Percentiles rank a stretch among this genome's conserved stretches.
Conservation (phyloP, 1,140 invertebrate genomes). For the silkworm (Bombyx mori) region ASM3026992v2 NC_085109.1:9532001-9532500, state of each 20-base stretch:
- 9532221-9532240: not conserved
- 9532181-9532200: not conserved
- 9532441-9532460: conserved; percentile 39
- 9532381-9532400: conserved; percentile 35
- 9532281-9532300: not conserved
- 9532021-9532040: conserved; percentile 13
- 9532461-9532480: conserved; percentile 45
- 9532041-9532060: conserved; percentile 55
- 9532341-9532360: conserved; percentile 10
- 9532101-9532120: conserved; percentile 33
- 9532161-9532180: conserved; percentile 28
- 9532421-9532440: conserved; percentile 42
- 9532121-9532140: conserved; percentile 34
- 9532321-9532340: conserved; percentile 21
- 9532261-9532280: not conserved
- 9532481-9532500: conserved; percentile 40
- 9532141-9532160: conserved; percentile 24
- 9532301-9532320: not conserved
- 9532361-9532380: conserved; percentile 26
- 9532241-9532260: not conserved
- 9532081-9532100: conserved; percentile 37
- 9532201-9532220: not conserved
- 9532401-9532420: conserved; percentile 39
- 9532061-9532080: conserved; percentile 41
- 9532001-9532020: conserved; percentile 55